phyloP scores from a whole-genome alignment of 2,888 invertebrate species.

The Aporophyla nigra region DNA sequence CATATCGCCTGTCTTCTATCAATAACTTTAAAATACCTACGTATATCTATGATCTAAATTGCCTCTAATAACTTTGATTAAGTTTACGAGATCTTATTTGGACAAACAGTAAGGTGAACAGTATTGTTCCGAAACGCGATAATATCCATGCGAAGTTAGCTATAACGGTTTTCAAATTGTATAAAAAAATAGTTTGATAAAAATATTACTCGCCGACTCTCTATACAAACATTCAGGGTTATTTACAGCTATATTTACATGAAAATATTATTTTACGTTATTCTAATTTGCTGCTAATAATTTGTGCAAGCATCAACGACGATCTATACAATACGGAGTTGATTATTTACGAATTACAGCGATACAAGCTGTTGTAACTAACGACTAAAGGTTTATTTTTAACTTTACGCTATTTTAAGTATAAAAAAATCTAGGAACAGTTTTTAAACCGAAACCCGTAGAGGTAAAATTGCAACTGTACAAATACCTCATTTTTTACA shows the following conservation, averaged over 20 bases:
- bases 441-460: conserved; percentile 24
- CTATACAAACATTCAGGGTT: conserved; percentile 83
- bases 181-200: conserved; percentile 88
- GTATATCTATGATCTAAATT: conserved; percentile 55
- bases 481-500: conserved; percentile 55
- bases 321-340: conserved; percentile 33
- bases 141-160: conserved; percentile 62
- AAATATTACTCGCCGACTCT: conserved; percentile 85
- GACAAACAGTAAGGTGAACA: conserved; percentile 61
- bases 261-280: conserved; percentile 63
- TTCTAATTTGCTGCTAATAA: conserved; percentile 50
- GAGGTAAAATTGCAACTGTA: conserved; percentile 42
- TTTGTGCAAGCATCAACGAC: conserved; percentile 72
- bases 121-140: conserved; percentile 61
- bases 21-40: conserved; percentile 54
- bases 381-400: conserved; percentile 42
- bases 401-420: conserved; percentile 30
- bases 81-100: conserved; percentile 55
- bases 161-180: conserved; percentile 72
- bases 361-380: conserved; percentile 57
- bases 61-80: conserved; percentile 51
- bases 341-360: conserved; percentile 49
- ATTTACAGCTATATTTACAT: conserved; percentile 85
- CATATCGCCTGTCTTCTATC: conserved; percentile 69
- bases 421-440: conserved; percentile 41